Evolutionary conservation across 2,113 vertebrate genomes (phyloP), one percentile per base, ranked within the genome.

Genomic region (Rhegmatorhina hoffmannsi): DNA sequence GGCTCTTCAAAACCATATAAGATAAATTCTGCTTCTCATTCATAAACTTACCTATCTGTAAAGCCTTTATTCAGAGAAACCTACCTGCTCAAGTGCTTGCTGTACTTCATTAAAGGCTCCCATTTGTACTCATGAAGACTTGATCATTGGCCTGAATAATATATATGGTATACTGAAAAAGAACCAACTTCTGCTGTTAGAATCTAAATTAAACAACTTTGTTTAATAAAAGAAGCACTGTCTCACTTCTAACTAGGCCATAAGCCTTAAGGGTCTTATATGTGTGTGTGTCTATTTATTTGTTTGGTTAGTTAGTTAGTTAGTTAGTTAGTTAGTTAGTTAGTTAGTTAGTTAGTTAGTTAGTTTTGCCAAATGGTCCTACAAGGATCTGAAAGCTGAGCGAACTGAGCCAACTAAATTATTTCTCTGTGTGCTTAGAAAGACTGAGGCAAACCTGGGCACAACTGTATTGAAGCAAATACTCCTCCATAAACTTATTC

Each of bases 161-260:
- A 93, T 34, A 89, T 89, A 64, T 3, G 3, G 38, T 81, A 44
- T 84, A 66, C 55, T 36, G 85, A 87, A 94, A 91, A 68, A 89
- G 52, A 95, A 75, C 67, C 26, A 93, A 68, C 73, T 93, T 89
- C 70, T 20, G 13, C 83, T 92, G 94, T 95, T 94, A 73, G 70
- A 81, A 44, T 64, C 80, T 92, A 83, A 94, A 89, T 95, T 96
- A 95, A 95, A 94, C 95, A 95, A 95, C 86, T 95, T 96, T 89
- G 67, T 93, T 67, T 95, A 64, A 93, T 86, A 53, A 95, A 91
- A 87, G 58, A 64, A 94, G 88, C 62, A 28, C 52, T 69, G 77
- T 74, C 85, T 96, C 83, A 14, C 69, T 86, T 72, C 89, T 92
- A 96, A 68, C 83, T 87, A 46, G 87, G 87, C 70, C 75, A 28